Evolutionary conservation across 2,797 vertebrate species (phyloP), one percentile per base, ranked within the genome.

Genomic region (Brachyrhaphis roseni): DNA sequence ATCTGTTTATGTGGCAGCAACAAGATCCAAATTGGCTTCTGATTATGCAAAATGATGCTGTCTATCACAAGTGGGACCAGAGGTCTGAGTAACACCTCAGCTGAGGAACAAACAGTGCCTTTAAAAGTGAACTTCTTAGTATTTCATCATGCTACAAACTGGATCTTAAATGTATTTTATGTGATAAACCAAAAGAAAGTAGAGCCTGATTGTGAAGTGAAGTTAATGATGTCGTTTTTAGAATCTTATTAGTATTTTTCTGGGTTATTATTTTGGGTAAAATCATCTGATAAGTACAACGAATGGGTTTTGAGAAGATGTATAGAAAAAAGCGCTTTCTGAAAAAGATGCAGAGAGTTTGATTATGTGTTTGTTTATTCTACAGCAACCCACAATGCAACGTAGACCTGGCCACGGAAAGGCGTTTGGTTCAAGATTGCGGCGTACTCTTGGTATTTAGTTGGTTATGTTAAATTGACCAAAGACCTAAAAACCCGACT

Each of bases 1-100:
- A 45, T 82, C 59, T 80, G 78, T 82, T 66, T 78, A 78, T 73
- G 76, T n/a, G 59, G 31, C 66, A 74, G 78, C 71, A 75, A 77
- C 7, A 43, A 82, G 45, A 23, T 80, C 72, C 49, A 77, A 68
- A 78, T 59, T 75, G 41, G 23, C n/a, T 46, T 79, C 64, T 77
- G 46, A 84, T 75, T 78, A 53, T 46, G 20, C 66, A 46, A 46
- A 78, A 70, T 16, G 12, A 41, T 45, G 13, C 75, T 36, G 62
- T 43, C 43, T 66, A 23, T 74, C 80, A 39, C 73, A 28, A 46
- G n/a, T 39, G 31, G 10, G n/a, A 74, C 34, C 18, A 8, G 36
- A 41, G 26, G 26, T 23, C 51, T 49, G 75, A 31, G 64, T 45
- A 6, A 70, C 34, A 68, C 70, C 45, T 68, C 76, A 57, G 72